Evolutionary conservation across 2,113 vertebrate genomes (phyloP).

Genomic region (Scolopax mira): DNA sequence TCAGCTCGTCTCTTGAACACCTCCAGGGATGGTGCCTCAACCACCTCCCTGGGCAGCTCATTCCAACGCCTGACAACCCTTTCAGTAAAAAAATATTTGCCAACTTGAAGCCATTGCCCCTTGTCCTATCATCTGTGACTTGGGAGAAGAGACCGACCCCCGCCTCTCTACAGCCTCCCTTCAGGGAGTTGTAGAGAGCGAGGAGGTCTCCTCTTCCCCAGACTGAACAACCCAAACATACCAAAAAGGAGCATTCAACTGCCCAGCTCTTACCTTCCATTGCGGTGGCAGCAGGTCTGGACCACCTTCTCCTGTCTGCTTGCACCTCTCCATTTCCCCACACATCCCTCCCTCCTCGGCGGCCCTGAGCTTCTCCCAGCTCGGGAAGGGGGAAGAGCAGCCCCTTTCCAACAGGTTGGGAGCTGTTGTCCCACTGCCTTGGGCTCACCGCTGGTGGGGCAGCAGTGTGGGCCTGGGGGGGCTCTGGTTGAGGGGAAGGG

Average conservation of each 20-base stretch:
- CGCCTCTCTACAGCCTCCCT: too few relatives aligned
- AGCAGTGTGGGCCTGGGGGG: fast-evolving
- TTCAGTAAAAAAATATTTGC: too few relatives aligned
- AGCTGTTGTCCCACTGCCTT: background rate
- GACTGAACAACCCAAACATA: too few relatives aligned
- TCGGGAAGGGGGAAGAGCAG: background rate
- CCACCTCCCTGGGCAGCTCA: too few relatives aligned
- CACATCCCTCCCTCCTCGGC: background rate
- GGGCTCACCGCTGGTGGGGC: fast-evolving
- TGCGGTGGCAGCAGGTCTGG: background rate
- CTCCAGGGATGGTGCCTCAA: too few relatives aligned
- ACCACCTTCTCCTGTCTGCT: background rate
- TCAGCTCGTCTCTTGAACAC: too few relatives aligned
- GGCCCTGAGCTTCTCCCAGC: background rate
- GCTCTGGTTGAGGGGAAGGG: background rate
- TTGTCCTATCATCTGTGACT: too few relatives aligned
- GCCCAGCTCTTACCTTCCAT: background rate
- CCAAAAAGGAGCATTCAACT: background rate
- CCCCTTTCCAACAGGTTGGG: fast-evolving
- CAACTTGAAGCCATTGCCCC: too few relatives aligned
- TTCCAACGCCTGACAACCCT: too few relatives aligned
- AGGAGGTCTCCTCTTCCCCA: too few relatives aligned
- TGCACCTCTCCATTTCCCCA: background rate
- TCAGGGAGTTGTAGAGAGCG: too few relatives aligned
- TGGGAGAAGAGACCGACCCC: too few relatives aligned